Evolutionary conservation across 2,113 vertebrate genomes (phyloP), one percentile per base, ranked within the genome.

Genomic region (Leiothrix lutea): DNA sequence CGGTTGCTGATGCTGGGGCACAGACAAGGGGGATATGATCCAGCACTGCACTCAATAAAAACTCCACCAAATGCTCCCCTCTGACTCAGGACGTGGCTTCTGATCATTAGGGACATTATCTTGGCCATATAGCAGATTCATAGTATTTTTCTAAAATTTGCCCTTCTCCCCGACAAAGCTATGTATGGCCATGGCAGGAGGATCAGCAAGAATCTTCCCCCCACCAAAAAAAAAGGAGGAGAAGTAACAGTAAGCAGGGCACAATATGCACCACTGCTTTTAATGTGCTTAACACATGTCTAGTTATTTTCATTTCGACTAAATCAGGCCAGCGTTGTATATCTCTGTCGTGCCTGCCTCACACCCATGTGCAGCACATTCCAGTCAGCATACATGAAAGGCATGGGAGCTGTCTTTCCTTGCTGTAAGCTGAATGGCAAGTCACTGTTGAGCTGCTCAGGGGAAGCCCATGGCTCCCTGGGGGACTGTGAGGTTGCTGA

Each of bases 201-300:
- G 18, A 13, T 31, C 23, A 80, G 54, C 18, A 64, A 54, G 50
- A 78, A 47, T 47, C 60, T 70, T 78, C 40, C 44, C 14, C 9
- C 35, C 14, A 12, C 3, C 11, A 3, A 22, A 18, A 17, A 11
- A 40, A 26, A 64, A 23, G 40, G 33, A 25, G 13, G 18, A 28
- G 24, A 64, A 78, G 31, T 40, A 82, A 77, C 45, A 64, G 24
- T 60, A 79, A 94, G 40, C 60, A 75, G 54, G 92, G 47, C 64
- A 86, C 45, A 96, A 29, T 40, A 83, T 58, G 44, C 75, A 86
- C 44, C 60, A 53, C n/a, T 90, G 35, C 48, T 67, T 92, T 80
- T 88, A 93, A 90, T 66, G 45, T 95, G 93, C 75, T 88, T 88
- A 91, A 94, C 91, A 91, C 20, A 88, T 86, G 85, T 94, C 47